Conservation (phyloP, 1,140 invertebrate species). For the Apis laboriosa region DNA sequence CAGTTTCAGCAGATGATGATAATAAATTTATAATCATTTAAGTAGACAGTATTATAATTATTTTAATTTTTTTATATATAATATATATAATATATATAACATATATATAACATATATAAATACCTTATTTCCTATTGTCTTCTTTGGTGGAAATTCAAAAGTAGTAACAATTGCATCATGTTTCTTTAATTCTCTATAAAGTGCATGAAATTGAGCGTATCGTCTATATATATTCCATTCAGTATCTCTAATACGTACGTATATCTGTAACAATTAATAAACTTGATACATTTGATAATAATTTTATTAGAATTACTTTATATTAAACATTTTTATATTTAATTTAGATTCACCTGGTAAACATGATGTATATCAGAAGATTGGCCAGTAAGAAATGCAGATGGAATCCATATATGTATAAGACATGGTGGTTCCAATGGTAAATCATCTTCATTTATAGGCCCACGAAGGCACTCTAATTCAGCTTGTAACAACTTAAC, state of each 20-base stretch:
- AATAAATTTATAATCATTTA: too few species aligned
- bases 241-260: slow-evolving; percentile 90
- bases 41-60: too few species aligned
- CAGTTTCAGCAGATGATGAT: too few species aligned
- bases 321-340: neutral
- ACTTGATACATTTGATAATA: neutral
- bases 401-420: slow-evolving; percentile 95
- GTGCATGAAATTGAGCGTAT: slow-evolving; percentile 93
- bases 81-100: too few species aligned
- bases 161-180: slow-evolving; percentile 88
- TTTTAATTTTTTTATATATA: neutral
- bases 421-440: slow-evolving; percentile 80
- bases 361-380: slow-evolving; percentile 90
- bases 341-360: slow-evolving; percentile 87
- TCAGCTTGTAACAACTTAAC: slow-evolving; percentile 85
- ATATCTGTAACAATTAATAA: slow-evolving; percentile 82
- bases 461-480: slow-evolving; percentile 87
- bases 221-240: slow-evolving; percentile 97
- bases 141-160: slow-evolving; percentile 97
- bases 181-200: slow-evolving; percentile 91
- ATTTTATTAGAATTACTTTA: neutral
- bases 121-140: slow-evolving; percentile 94
- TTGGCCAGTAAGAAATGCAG: slow-evolving; percentile 92
- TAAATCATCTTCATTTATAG: slow-evolving; percentile 81
- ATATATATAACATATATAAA: too few species aligned